Evolutionary conservation across 2,113 vertebrate species (phyloP).

Genomic region (Hemiscyllium ocellatum): DNA sequence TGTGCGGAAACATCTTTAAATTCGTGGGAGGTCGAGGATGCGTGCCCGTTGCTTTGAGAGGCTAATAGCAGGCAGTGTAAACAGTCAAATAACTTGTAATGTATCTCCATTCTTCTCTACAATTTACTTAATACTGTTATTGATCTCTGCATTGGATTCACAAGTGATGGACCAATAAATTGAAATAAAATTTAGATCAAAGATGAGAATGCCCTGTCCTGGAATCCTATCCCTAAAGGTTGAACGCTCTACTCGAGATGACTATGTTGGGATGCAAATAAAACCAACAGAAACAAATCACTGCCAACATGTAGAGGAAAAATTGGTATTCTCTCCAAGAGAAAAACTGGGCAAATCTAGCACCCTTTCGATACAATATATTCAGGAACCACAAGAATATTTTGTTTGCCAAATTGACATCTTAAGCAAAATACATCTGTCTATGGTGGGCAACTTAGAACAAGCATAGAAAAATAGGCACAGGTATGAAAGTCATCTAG

Average conservation of each 20-base stretch:
- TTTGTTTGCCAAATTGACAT: background rate
- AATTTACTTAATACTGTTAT: background rate
- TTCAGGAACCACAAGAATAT: background rate
- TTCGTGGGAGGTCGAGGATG: background rate
- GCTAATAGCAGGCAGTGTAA: background rate
- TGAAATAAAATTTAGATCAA: background rate
- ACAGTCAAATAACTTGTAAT: background rate
- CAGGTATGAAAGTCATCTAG: background rate
- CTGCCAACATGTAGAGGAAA: background rate
- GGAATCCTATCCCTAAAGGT: background rate
- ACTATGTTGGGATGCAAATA: background rate
- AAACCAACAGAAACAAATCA: background rate
- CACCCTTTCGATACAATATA: background rate
- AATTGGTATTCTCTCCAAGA: background rate
- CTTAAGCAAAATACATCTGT: background rate
- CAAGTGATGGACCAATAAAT: background rate
- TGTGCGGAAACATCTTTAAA: background rate
- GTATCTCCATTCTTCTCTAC: too few species aligned
- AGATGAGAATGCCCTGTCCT: background rate
- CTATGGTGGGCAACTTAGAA: background rate
- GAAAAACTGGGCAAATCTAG: background rate
- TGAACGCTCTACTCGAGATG: background rate
- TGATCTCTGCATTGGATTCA: background rate
- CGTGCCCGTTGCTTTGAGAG: background rate
- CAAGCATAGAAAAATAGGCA: background rate